Percentiles rank a stretch among this genome's conserved stretches.
Conservation (phyloP, 1,140 invertebrate genomes). For the Pachyrhynchus sulphureomaculatus region DNA sequence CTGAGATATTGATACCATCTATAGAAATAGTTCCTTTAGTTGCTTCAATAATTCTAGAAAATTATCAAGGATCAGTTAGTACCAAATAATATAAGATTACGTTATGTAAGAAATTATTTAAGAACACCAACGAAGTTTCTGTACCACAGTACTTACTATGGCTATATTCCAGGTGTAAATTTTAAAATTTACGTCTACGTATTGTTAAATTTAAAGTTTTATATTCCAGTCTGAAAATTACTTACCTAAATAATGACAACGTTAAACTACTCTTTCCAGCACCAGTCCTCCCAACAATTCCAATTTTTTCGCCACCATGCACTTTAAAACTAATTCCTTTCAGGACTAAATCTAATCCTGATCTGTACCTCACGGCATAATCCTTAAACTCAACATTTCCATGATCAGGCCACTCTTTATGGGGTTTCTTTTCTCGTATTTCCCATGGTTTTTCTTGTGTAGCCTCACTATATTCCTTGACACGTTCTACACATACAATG, state of each 20-base stretch:
- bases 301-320: constrained; percentile 74
- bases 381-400: constrained; percentile 74
- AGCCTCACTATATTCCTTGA: constrained; percentile 92
- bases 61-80: too few species aligned
- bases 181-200: constrained; percentile 58
- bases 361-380: constrained; percentile 73
- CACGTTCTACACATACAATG: constrained; percentile 95
- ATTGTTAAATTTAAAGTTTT: constrained; percentile 76
- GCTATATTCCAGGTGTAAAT: too few species aligned
- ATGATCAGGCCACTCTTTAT: constrained; percentile 69
- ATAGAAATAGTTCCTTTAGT: constrained; percentile 82
- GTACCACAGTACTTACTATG: too few species aligned
- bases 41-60: constrained; percentile 81
- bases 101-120: too few species aligned
- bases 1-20: constrained; percentile 85
- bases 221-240: too few species aligned
- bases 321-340: constrained; percentile 70
- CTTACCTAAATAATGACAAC: too few species aligned
- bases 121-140: too few species aligned
- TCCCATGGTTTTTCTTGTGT: constrained; percentile 72
- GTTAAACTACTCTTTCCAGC: constrained; percentile 88
- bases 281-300: too few species aligned
- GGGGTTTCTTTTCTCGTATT: constrained; percentile 56
- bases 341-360: constrained; percentile 78
- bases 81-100: too few species aligned